A percentile compares a stretch with the other conserved stretches of the same genome.
Evolutionary conservation across 2,113 vertebrate genomes (phyloP).

Genomic region (Ibidorhyncha struthersii): DNA sequence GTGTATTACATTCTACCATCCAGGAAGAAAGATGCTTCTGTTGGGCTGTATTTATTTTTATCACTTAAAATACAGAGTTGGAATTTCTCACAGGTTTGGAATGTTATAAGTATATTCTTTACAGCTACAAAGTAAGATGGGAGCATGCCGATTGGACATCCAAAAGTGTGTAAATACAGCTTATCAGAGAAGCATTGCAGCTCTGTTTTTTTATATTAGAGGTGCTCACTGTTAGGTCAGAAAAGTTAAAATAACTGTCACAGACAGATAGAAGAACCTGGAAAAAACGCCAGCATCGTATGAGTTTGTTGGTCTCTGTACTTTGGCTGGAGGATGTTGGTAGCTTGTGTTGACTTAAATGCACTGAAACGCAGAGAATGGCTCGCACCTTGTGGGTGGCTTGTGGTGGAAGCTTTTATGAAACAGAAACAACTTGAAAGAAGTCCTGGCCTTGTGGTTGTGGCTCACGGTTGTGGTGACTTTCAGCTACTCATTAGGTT

Average conservation of each 20-base stretch:
- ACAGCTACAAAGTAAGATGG: neutral
- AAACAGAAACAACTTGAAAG: neutral
- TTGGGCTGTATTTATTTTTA: neutral
- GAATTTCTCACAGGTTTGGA: neutral
- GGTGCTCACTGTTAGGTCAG: neutral
- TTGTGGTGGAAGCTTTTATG: neutral
- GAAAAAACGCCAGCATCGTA: accelerated
- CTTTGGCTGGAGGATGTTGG: neutral
- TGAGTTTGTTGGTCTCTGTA: neutral
- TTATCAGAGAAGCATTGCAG: neutral
- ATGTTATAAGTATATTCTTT: neutral
- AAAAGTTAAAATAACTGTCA: neutral
- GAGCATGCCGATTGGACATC: accelerated
- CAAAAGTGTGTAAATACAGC: neutral
- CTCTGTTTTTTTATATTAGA: neutral
- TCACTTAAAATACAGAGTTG: neutral
- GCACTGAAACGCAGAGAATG: neutral
- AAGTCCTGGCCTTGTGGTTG: neutral
- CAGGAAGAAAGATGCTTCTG: neutral
- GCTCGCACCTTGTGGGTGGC: neutral
- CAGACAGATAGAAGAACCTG: neutral
- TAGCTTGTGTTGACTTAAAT: neutral
- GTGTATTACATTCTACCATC: neutral
- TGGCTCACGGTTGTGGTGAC: neutral
- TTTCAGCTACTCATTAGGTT: neutral